Evolutionary conservation across 1,140 invertebrate genomes (phyloP).

Genomic region (Diploscapter pachys): DNA sequence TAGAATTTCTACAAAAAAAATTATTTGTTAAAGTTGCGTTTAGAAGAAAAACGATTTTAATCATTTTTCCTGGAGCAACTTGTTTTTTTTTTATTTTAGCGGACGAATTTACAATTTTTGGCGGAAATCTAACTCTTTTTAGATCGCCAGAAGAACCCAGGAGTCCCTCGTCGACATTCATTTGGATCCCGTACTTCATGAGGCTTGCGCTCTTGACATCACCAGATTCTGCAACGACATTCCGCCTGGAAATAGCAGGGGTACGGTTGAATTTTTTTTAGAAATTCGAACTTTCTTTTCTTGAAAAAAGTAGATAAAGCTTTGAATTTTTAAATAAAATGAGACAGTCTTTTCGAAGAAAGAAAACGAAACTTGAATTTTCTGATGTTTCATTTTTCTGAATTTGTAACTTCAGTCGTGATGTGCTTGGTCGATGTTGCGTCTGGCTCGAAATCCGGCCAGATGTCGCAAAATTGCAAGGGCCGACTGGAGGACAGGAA

Average conservation of each 20-base stretch:
- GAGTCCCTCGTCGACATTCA: constrained; percentile 66
- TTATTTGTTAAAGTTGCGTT: no score
- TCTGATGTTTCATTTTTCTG: no score
- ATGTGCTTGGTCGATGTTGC: constrained; percentile 55
- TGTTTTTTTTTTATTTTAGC: no score
- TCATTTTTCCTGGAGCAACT: no score
- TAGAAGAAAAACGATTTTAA: no score
- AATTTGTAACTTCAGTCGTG: constrained; percentile 44
- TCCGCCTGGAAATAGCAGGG: constrained; percentile 74
- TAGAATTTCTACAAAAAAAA: no score
- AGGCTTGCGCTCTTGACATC: constrained; percentile 67
- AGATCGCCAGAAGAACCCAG: constrained; percentile 65
- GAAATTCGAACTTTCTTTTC: not conserved
- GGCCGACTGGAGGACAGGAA: constrained; percentile 49
- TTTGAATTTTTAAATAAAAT: no score
- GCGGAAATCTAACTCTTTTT: no score
- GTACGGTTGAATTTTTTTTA: constrained; percentile 44
- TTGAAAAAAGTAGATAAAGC: constrained; percentile 5
- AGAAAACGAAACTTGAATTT: no score
- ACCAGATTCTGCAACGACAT: constrained; percentile 79
- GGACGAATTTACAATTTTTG: no score
- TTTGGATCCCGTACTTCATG: constrained; percentile 65
- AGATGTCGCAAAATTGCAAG: constrained; percentile 43
- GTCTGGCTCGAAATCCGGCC: constrained; percentile 30
- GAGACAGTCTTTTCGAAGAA: no score